phyloP scores from a whole-genome alignment of 37 sponge, comb jelly and placozoan genomes.

The Dysidea cf. avara region DNA sequence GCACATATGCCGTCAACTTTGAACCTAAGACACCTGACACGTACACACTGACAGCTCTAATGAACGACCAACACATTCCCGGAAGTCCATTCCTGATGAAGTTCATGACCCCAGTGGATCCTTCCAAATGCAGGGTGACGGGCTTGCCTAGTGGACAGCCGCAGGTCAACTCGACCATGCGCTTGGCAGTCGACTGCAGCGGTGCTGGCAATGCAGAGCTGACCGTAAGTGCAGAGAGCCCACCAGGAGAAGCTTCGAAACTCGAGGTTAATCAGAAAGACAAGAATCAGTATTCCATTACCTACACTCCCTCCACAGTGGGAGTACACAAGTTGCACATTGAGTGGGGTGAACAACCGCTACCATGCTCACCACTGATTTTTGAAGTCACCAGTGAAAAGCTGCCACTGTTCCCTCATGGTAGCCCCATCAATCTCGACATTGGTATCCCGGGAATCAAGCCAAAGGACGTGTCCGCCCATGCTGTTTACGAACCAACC shows the following conservation, averaged over 20 bases:
- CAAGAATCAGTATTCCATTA: slow-evolving; percentile 36
- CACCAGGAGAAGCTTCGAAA: slow-evolving; percentile 21
- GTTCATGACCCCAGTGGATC: slow-evolving; percentile 35
- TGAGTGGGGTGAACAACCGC: slow-evolving; percentile 38
- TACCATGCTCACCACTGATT: slow-evolving; percentile 58
- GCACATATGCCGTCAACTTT: slow-evolving; percentile 30
- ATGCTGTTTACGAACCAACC: slow-evolving; percentile 51
- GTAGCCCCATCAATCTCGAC: slow-evolving; percentile 44
- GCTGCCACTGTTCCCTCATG: slow-evolving; percentile 28
- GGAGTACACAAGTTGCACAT: slow-evolving; percentile 60
- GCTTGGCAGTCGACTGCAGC: slow-evolving; percentile 5
- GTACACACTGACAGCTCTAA: slow-evolving; percentile 33
- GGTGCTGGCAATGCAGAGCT: slow-evolving; percentile 23
- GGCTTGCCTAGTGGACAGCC: slow-evolving; percentile 40
- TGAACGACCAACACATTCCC: slow-evolving; percentile 19
- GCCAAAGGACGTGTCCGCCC: slow-evolving; percentile 47
- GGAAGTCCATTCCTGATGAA: slow-evolving; percentile 68
- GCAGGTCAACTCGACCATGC: slow-evolving; percentile 16
- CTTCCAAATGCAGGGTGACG: slow-evolving; percentile 51
- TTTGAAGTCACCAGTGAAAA: slow-evolving; percentile 40
- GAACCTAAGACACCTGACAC: slow-evolving; percentile 35
- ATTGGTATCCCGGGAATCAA: slow-evolving; percentile 29
- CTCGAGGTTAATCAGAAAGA: slow-evolving; percentile 33
- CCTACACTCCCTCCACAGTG: slow-evolving; percentile 52
- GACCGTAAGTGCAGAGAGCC: slow-evolving; percentile 12